Evolutionary conservation across 2,113 vertebrate genomes (phyloP).

Genomic region (Neolamprologus devosi): DNA sequence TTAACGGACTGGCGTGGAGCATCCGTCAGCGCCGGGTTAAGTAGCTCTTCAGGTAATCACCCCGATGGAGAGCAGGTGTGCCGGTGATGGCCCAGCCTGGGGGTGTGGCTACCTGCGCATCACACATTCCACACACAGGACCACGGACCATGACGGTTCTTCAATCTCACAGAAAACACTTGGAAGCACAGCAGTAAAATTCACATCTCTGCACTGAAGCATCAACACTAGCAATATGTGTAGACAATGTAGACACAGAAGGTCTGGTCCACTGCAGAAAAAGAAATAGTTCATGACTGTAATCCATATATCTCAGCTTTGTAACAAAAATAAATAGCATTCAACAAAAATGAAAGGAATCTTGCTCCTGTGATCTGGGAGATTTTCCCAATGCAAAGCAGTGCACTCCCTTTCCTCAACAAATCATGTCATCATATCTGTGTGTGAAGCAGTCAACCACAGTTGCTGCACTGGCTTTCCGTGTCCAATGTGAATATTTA

Average conservation of each 20-base stretch:
- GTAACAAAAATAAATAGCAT: not conserved
- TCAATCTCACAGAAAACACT: not conserved
- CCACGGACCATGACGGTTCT: not conserved
- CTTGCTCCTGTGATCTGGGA: not conserved
- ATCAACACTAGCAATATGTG: not conserved
- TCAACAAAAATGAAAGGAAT: not conserved
- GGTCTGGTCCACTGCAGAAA: not conserved
- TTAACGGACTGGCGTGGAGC: too few species aligned
- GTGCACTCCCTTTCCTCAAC: not conserved
- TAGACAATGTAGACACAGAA: not conserved
- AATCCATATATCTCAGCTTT: not conserved
- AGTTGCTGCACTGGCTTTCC: not conserved
- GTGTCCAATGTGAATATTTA: not conserved
- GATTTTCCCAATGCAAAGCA: not conserved
- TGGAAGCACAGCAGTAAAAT: not conserved
- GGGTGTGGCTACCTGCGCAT: too few species aligned
- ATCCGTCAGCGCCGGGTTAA: too few species aligned
- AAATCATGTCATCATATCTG: not conserved
- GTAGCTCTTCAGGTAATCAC: too few species aligned
- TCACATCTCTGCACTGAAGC: not conserved
- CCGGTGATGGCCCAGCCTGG: too few species aligned
- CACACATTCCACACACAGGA: too few species aligned
- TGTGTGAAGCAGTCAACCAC: not conserved
- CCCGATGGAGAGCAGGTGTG: too few species aligned
- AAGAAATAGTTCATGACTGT: not conserved